Base-by-base conservation (phyloP, 2,113 vertebrate genomes). In the Cryptomyrus ogoouensis region DNA sequence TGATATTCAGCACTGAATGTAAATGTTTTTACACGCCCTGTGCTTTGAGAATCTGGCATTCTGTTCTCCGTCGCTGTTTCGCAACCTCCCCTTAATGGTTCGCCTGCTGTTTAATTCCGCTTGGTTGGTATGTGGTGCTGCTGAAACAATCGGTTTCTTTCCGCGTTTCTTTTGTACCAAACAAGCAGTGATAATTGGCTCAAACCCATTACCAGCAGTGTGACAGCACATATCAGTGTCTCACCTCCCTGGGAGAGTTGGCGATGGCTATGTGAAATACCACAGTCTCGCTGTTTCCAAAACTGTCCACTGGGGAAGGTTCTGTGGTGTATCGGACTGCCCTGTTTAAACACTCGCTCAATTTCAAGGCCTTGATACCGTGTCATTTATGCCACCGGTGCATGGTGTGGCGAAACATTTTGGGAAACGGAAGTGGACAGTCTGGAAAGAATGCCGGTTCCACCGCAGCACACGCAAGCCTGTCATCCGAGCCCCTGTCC, bases 1-100 rank as follows among this genome's bases (percentile, higher is more conserved):
- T n/a, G 49, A 50, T 84, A 84, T 42, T 87, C 10, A 47, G 19
- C 44, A 42, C 53, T 17, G 9, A 62, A 58, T 52, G 50, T 52
- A 52, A 62, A 24, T 58, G 13, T 47, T 31, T 39, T 42, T 27
- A 46, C 39, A 6, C 5, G n/a, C 56, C 35, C 3, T 8, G 58
- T 19, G 44, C 53, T 84, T 19, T 83, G 17, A 93, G 6, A 58
- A 87, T 89, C 50, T 91, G 70, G 44, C 24, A 52, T 13, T n/a
- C 27, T 56, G 17, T 80, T 6, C 13, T 2, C 5, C 17, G 35
- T 42, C 4, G 35, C 74, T 27, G 77, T 46, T 21, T 56, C 31
- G 0, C 74, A 31, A 24, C 27, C 8, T 35, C 15, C 12, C 27
- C 74, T 80, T 42, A 80, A 80, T 42, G 15, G 74, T 80, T 31